phyloP scores from a whole-genome alignment of 2,888 invertebrate genomes.

The Cloeon dipterum region DNA sequence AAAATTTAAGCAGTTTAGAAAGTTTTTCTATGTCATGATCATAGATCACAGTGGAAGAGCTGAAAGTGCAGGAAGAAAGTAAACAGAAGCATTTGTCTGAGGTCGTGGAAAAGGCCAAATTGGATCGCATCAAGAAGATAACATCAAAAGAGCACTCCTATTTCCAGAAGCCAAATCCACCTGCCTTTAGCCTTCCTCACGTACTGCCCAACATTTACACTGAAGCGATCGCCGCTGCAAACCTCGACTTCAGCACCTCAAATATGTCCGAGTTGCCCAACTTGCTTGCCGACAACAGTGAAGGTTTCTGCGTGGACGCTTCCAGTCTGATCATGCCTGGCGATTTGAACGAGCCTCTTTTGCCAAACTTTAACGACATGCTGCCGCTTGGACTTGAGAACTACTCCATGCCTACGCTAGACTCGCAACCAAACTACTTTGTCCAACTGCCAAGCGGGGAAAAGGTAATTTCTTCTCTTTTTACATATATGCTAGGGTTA shows the following conservation, averaged over 20 bases:
- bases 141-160: conserved; percentile 5
- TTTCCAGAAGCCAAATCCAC: not conserved
- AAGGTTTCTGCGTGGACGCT: too few species aligned
- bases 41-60: conserved; percentile 7
- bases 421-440: not conserved
- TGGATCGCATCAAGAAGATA: conserved; percentile 4
- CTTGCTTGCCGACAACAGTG: not conserved
- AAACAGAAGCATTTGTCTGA: conserved; percentile 1
- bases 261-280: not conserved
- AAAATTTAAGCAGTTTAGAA: not conserved
- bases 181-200: not conserved
- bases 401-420: too few species aligned
- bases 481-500: too few species aligned
- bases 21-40: not conserved
- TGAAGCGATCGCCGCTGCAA: not conserved
- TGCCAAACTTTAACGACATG: not conserved
- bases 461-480: not conserved
- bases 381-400: not conserved
- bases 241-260: not conserved
- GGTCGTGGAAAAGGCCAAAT: conserved; percentile 3
- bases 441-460: not conserved
- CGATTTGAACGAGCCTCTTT: too few species aligned
- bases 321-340: not conserved
- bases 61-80: conserved; percentile 5
- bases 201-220: not conserved